Evolutionary conservation across 1,140 invertebrate genomes (phyloP).

Genomic region (Cydia amplana): DNA sequence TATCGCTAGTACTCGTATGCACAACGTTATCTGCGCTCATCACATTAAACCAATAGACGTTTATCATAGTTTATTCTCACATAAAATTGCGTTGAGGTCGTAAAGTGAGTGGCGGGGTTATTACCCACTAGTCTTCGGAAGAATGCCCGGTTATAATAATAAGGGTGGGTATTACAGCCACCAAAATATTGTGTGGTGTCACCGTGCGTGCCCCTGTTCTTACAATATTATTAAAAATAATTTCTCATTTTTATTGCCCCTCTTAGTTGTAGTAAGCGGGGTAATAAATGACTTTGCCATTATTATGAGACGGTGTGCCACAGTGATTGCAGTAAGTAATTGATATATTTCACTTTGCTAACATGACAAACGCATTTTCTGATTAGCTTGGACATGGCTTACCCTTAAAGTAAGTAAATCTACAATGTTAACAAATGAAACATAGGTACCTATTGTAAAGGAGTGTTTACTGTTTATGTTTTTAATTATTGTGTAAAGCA

Average conservation of each 20-base stretch:
- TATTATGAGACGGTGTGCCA: constrained; percentile 37
- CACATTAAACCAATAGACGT: constrained; percentile 28
- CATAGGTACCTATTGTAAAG: no score
- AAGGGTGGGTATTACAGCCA: constrained; percentile 57
- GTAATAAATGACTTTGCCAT: constrained; percentile 53
- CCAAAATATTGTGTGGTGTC: constrained; percentile 66
- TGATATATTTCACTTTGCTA: constrained; percentile 28
- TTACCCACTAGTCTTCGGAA: constrained; percentile 53
- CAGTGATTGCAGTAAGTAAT: constrained; percentile 19
- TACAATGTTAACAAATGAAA: no score
- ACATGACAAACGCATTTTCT: background rate
- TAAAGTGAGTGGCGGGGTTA: constrained; percentile 64
- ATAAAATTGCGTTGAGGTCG: constrained; percentile 53
- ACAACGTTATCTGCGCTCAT: background rate
- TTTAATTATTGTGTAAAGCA: no score
- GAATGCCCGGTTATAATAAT: constrained; percentile 63
- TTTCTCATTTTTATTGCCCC: constrained; percentile 60
- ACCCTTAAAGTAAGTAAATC: background rate
- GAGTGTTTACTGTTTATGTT: no score
- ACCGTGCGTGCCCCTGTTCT: constrained; percentile 40
- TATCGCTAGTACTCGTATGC: background rate
- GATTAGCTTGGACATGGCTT: background rate
- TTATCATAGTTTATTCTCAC: constrained; percentile 41
- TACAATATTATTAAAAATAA: constrained; percentile 62
- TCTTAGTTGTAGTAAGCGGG: constrained; percentile 41